Evolutionary conservation across 2,888 invertebrate species (phyloP).

Genomic region (Boloria euphrosyne): DNA sequence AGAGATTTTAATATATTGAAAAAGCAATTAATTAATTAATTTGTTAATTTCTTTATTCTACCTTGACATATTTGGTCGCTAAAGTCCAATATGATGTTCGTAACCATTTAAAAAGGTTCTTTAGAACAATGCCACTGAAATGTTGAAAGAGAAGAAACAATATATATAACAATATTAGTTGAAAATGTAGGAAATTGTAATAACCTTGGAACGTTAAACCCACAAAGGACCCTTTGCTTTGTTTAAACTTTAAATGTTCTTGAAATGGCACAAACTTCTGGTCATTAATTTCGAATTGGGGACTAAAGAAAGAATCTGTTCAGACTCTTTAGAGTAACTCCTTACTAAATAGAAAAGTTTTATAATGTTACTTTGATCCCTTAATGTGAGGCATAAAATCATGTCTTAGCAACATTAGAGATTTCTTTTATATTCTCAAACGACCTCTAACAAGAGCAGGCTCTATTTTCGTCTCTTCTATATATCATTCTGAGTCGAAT

Average conservation of each 20-base stretch:
- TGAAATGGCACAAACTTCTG: conserved; percentile 38
- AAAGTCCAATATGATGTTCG: no score
- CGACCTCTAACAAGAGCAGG: no score
- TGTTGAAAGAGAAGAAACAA: conserved; percentile 10
- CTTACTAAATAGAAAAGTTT: conserved; percentile 8
- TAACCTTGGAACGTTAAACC: conserved; percentile 55
- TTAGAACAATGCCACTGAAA: neutral
- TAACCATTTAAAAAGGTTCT: no score
- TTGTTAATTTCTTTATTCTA: no score
- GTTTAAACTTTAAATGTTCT: conserved; percentile 57
- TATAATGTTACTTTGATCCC: conserved; percentile 6
- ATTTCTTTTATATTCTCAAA: neutral
- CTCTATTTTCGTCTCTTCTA: no score
- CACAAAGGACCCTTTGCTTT: conserved; percentile 54
- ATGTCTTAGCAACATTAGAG: neutral
- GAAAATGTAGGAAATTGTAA: conserved; percentile 65
- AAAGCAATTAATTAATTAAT: no score
- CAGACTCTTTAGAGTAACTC: conserved; percentile 36
- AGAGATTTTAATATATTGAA: neutral
- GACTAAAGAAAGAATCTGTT: conserved; percentile 31
- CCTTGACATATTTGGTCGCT: no score
- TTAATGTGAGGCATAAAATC: neutral
- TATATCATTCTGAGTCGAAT: no score
- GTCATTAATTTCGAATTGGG: conserved; percentile 37
- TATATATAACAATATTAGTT: conserved; percentile 26